These are phyloP conservation scores for Bos indicus DNA, from an alignment of 2,113 vertebrate genomes.

Conservation along the genomic window DNA sequence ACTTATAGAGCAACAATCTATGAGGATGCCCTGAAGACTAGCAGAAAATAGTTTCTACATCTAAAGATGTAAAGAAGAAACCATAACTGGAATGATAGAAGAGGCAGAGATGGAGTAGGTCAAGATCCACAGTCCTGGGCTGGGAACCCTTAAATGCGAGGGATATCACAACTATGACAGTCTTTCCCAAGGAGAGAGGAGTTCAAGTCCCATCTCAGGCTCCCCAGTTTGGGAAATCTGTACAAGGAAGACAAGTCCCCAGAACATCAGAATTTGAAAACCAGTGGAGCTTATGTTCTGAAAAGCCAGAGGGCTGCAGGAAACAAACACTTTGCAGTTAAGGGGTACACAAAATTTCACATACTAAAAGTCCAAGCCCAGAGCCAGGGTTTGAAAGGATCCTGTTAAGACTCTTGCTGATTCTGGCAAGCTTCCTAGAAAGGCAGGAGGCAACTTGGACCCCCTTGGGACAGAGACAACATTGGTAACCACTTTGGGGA, in stretches of 20 bases:
- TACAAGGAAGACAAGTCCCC: neutral
- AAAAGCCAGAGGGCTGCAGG: neutral
- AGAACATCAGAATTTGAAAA: neutral
- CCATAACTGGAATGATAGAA: neutral
- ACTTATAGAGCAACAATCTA: neutral
- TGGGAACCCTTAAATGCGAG: neutral
- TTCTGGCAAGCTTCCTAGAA: neutral
- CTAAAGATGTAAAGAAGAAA: neutral
- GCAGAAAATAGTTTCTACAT: neutral
- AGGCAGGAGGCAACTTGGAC: neutral
- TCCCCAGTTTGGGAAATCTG: neutral
- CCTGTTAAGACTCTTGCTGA: neutral
- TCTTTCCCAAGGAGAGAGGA: neutral
- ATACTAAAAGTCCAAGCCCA: neutral
- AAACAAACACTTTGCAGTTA: neutral
- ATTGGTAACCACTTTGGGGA: neutral
- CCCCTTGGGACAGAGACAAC: neutral
- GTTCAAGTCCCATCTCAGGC: neutral
- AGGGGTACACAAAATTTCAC: neutral
- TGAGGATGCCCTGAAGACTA: neutral
- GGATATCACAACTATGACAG: neutral
- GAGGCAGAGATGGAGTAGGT: neutral
- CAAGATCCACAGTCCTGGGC: neutral
- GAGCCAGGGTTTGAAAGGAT: neutral
- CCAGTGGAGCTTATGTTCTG: neutral